Base-by-base conservation (phyloP, 2,888 invertebrate species). In the Drosophila demipolita region DNA sequence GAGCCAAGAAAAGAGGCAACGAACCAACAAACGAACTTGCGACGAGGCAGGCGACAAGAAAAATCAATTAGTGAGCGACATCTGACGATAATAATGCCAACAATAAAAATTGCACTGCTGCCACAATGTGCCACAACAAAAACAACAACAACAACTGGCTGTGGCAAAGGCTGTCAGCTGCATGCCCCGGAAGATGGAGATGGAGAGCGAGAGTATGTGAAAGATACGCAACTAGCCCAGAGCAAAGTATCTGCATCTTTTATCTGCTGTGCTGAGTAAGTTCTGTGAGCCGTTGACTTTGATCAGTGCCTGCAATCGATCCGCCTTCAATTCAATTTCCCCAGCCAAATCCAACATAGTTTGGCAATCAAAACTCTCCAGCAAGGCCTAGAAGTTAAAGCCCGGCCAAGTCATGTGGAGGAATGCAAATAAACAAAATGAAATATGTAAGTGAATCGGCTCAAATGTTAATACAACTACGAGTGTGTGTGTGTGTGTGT, bases 21-120 rank as follows among this genome's bases (percentile, higher is more conserved):
- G 53, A 70, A 59, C 50, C 49, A 76, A 49, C 60, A 59, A 77
- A 67, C 76, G 69, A 75, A 72, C 77, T 57, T 38, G 66, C 77
- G 76, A 76, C 90, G 82, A 88, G 90, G 82, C 91, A 91, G 91
- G 91, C 92, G 92, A 93, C 93, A 93, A 92, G 93, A 92, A 93
- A 93, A 93, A 93, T 93, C 93, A 93, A 93, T 93, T 93, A 93
- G 92, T 91, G 92, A 92, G 91, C 92, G 92, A 92, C 93, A 92
- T 93, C 89, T 92, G 93, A 92, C 91, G 93, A 93, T 92, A 92
- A 92, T 92, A 92, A 90, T 91, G 91, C 90, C 91, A 86, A 86
- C 87, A 89, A 88, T 89, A 90, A 90, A 89, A 89, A 80, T 82
- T 83, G 84, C 84, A 75, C 73, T 55, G 81, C 58, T 59, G 61